Percentiles rank a stretch among this genome's conserved stretches.
Evolutionary conservation across 2,113 vertebrate species (phyloP).

Genomic region (Crotalus tigris): DNA sequence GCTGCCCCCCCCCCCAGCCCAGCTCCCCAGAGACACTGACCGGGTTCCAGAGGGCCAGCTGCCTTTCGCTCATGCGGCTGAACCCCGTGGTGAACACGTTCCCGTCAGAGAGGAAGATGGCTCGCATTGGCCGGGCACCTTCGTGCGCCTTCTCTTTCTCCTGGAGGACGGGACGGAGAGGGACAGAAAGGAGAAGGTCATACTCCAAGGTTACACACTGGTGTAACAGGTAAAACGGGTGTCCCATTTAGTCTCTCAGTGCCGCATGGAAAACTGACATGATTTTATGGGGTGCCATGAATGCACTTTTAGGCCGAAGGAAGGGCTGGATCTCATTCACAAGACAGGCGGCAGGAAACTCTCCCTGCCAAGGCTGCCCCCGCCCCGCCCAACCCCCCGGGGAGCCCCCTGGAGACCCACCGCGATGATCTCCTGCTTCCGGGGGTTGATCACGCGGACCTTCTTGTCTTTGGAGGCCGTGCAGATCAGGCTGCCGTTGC

Average conservation of each 20-base stretch:
- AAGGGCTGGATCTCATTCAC: neutral
- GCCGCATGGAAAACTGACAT: neutral
- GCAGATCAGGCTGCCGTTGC: conserved; percentile 92
- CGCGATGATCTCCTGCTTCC: conserved; percentile 82
- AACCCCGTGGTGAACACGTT: conserved; percentile 96
- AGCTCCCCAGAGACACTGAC: conserved; percentile 57
- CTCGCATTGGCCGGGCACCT: conserved; percentile 90
- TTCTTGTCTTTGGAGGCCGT: conserved; percentile 96
- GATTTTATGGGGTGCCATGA: neutral
- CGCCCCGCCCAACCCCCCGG: neutral
- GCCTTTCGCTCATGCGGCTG: conserved; percentile 96
- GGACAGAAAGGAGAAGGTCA: neutral
- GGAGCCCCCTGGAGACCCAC: conserved; percentile 66
- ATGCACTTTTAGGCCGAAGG: neutral
- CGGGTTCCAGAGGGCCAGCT: conserved; percentile 90
- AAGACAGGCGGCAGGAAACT: neutral
- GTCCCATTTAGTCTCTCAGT: neutral
- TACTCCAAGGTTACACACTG: neutral
- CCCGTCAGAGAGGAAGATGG: conserved; percentile 90
- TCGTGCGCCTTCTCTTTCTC: conserved; percentile 96
- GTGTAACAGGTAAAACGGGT: neutral
- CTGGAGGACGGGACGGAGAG: conserved; percentile 63
- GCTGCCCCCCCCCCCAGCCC: neutral
- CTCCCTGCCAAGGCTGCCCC: neutral
- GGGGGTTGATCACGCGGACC: conserved; percentile 89